Evolutionary conservation across 2,797 vertebrate genomes (phyloP).

Genomic region (Enteromius argenteus): DNA sequence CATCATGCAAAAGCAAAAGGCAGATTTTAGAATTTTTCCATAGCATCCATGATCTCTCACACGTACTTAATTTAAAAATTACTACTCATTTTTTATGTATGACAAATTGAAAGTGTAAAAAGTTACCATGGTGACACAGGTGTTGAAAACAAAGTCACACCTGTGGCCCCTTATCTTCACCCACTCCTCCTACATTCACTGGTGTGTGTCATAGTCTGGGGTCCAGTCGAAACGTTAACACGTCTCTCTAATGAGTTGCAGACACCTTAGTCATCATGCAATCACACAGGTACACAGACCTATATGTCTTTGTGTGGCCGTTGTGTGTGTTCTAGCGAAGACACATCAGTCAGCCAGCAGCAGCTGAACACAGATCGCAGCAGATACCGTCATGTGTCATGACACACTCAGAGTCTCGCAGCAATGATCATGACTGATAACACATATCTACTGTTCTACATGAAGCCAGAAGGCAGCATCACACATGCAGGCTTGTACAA

Average conservation of each 20-base stretch:
- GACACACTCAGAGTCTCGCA: conserved; percentile 36
- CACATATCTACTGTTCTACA: background rate
- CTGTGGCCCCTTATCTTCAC: conserved; percentile 21
- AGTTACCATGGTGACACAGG: background rate
- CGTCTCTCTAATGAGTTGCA: conserved; percentile 4
- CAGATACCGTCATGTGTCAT: conserved; percentile 47
- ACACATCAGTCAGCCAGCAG: conserved; percentile 49
- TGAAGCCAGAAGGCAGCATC: conserved; percentile 35
- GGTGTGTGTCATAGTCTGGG: conserved; percentile 41
- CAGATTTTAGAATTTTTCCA: background rate
- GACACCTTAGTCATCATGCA: conserved; percentile 50
- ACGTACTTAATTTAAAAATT: background rate
- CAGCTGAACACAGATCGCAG: conserved; percentile 53
- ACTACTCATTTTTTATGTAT: background rate
- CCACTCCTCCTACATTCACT: conserved; percentile 20
- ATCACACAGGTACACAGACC: conserved; percentile 32
- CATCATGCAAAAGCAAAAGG: conserved; percentile 2
- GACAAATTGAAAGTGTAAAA: background rate
- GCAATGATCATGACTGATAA: conserved; percentile 18
- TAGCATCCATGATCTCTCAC: background rate
- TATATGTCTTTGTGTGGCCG: conserved; percentile 56
- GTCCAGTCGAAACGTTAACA: conserved; percentile 34
- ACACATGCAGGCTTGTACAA: conserved; percentile 33
- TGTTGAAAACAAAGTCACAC: conserved; percentile 12
- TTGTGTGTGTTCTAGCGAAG: conserved; percentile 43